Evolutionary conservation across 2,888 invertebrate genomes (phyloP).

Genomic region (Tetragonisca angustula): DNA sequence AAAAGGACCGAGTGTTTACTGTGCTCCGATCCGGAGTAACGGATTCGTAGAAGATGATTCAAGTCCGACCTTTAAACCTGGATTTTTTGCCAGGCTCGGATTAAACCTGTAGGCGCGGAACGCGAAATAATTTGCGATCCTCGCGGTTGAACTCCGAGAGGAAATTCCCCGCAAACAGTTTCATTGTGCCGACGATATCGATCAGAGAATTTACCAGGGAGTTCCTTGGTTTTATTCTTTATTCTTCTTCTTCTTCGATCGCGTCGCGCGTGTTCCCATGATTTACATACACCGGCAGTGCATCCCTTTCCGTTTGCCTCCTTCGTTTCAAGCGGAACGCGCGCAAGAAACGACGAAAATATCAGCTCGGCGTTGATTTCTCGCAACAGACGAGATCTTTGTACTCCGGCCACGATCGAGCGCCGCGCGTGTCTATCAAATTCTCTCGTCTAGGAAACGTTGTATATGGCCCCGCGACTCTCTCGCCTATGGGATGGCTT

Average conservation of each 20-base stretch:
- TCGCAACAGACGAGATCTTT: conserved; percentile 21
- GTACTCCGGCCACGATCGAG: conserved; percentile 34
- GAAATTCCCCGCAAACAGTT: not conserved
- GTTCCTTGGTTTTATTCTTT: not conserved
- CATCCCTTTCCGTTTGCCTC: not conserved
- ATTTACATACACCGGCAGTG: conserved; percentile 14
- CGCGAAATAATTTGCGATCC: not conserved
- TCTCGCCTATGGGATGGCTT: conserved; percentile 34
- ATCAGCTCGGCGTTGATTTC: conserved; percentile 4
- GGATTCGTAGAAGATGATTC: conserved; percentile 6
- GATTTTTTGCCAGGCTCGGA: no score
- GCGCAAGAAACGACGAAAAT: conserved; percentile 16
- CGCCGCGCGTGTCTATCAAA: conserved; percentile 41
- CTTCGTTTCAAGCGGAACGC: not conserved
- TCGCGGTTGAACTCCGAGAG: not conserved
- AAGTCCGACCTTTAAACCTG: no score
- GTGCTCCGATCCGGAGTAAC: not conserved
- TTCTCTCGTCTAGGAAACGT: conserved; percentile 42
- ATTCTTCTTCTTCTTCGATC: not conserved
- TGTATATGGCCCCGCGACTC: not conserved
- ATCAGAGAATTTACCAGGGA: not conserved
- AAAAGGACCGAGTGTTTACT: not conserved
- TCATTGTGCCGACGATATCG: not conserved
- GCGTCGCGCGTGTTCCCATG: not conserved
- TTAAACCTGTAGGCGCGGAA: not conserved